Conservation (phyloP, 2,797 vertebrate species). For the Coendou prehensilis region DNA sequence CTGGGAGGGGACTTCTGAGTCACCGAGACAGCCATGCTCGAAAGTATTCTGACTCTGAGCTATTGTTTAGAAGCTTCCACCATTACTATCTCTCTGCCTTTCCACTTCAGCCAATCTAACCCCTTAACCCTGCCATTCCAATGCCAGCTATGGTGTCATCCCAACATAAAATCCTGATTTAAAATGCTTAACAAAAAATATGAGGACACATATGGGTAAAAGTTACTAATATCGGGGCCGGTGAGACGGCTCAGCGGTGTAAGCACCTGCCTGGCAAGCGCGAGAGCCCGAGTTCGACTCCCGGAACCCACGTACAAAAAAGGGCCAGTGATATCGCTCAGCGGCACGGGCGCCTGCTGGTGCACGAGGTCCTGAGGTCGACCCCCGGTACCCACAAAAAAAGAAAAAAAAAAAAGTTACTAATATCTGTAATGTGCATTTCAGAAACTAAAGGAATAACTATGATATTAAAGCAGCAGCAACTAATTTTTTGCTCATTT, state of each 20-base stretch:
- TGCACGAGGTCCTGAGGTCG: too few relatives aligned
- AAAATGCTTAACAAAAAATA: neutral
- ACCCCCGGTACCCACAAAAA: too few relatives aligned
- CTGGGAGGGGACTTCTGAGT: fast-evolving
- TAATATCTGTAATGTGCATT: neutral
- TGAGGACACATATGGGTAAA: neutral
- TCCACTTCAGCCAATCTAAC: neutral
- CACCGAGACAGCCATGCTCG: neutral
- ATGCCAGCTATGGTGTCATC: neutral
- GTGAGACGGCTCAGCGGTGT: too few relatives aligned
- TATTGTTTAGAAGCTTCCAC: neutral
- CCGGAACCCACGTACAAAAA: too few relatives aligned
- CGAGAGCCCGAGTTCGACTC: too few relatives aligned
- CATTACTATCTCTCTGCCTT: neutral
- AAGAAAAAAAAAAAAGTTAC: neutral
- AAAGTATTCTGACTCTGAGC: neutral
- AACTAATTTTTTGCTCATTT: neutral
- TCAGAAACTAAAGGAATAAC: neutral
- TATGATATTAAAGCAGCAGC: neutral
- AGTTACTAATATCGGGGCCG: neutral
- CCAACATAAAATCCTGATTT: neutral
- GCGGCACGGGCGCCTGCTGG: too few relatives aligned
- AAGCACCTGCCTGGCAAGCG: too few relatives aligned
- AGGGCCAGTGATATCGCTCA: too few relatives aligned
- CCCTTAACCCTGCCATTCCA: neutral